Evolutionary conservation across 2,888 invertebrate genomes (phyloP), one percentile per base, ranked within the genome.

Genomic region (Athalia cordata): DNA sequence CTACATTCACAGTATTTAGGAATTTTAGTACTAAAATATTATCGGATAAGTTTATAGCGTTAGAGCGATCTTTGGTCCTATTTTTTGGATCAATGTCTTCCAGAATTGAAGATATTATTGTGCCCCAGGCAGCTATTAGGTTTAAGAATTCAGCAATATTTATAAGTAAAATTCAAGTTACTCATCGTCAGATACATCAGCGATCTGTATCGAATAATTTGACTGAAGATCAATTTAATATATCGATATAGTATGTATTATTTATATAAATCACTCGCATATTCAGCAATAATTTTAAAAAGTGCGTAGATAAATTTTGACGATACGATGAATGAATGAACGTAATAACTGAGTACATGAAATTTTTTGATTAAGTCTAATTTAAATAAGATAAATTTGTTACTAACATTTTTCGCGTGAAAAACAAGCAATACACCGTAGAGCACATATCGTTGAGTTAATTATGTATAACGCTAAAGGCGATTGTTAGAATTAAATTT

Each of bases 51-150:
- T 15, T n/a, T 47, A 9, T 76, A 62, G 4, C 49, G 43, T 67
- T 70, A 70, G 11, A 29, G 64, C 64, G 64, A 78, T 64, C 57
- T 55, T 76, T 78, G 78, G 67, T 76, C 78, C 78, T 7, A 5
- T 50, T 62, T 43, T 50, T n/a, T 11, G 65, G 76, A 76, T 13
- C 78, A 78, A 76, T 72, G 87, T 88, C 88, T 88, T 88, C 88
- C 88, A 86, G 85, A 85, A 85, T 86, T 81, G 84, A 86, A 81
- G 87, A 87, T 87, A 87, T 87, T 87, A 87, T 68, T 82, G 83
- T 82, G 83, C 84, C 83, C 81, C n/a, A 74, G 81, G 83, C 82
- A 83, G 85, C 84, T 85, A 79, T 80, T 83, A 65, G 65, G 13
- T 57, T 47, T 66, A 77, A 78, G 67, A 50, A 55, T 66, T 66